Percentiles rank a stretch among this genome's conserved stretches.
Evolutionary conservation across 2,797 vertebrate genomes (phyloP).

Genomic region (Artibeus lituratus): DNA sequence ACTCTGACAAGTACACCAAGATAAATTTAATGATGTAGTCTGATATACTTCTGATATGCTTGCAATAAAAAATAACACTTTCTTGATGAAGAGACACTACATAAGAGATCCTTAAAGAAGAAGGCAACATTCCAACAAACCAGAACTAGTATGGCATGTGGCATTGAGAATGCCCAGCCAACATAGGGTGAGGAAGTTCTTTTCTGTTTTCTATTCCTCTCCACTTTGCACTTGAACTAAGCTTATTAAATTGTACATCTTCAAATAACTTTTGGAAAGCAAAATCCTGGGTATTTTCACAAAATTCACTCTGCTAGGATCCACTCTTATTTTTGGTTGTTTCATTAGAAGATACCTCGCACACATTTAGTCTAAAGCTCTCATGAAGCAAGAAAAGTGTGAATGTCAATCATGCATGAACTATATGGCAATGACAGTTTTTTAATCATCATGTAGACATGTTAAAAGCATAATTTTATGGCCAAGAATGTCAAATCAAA

Average conservation of each 20-base stretch:
- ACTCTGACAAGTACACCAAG: background rate
- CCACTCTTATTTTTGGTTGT: constrained; percentile 44
- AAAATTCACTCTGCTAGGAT: constrained; percentile 30
- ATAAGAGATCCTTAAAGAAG: background rate
- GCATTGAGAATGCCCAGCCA: background rate
- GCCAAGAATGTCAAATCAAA: constrained; percentile 57
- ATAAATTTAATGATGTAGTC: background rate
- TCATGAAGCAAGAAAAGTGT: constrained; percentile 65
- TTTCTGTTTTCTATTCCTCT: background rate
- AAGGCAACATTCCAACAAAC: background rate
- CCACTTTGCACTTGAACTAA: background rate
- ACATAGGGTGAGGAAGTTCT: background rate
- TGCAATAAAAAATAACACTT: background rate
- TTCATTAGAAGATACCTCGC: constrained; percentile 57
- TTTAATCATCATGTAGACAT: constrained; percentile 59
- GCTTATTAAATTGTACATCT: background rate
- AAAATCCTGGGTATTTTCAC: constrained; percentile 43
- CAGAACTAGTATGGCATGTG: background rate
- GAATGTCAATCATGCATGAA: constrained; percentile 65
- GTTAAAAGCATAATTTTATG: constrained; percentile 63
- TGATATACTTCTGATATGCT: background rate
- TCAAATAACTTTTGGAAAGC: background rate
- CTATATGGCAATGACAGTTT: constrained; percentile 46
- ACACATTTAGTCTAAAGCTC: constrained; percentile 59
- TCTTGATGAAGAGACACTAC: background rate